Base-by-base conservation (phyloP, 1,140 invertebrate species). In the Lordiphosa stackelbergi region DNA sequence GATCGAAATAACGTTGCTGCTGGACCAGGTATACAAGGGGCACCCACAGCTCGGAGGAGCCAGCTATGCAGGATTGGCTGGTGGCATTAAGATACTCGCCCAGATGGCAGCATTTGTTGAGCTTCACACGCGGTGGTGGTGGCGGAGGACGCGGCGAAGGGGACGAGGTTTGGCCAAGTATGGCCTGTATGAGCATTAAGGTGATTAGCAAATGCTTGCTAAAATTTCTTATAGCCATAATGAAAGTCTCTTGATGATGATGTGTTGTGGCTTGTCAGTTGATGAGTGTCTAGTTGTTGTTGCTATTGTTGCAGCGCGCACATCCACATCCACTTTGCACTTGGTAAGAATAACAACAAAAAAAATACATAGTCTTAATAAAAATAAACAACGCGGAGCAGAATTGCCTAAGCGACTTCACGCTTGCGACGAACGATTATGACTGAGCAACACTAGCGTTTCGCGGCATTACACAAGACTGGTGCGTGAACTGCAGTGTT, bases 61-160 rank as follows among this genome's bases (percentile, higher is more conserved):
- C 86, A 5, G 81, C 58, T 1, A 71, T 66, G 53, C 87, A 88
- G 5, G 57, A 51, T 22, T 66, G 57, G 10, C 54, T 73, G 4
- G 46, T 79, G 16, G 34, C 46, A 48, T 87, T 78, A 8, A 88
- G 49, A 42, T 73, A 72, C 22, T 88, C 87, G 11, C 81, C 75
- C 37, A 69, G 65, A 34, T 71, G 84, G 64, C 87, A 88, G 53
- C 86, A 88, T 70, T 88, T 88, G 57, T 86, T 88, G 2, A 88
- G 53, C 47, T 61, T 34, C 12, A 86, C 69, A 10, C 54, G 69
- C 12, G 85, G 72, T n/a, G 72, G 72, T 5, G 72, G 68, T 6
- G 59, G 53, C 5, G 56, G 35, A 1, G 45, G 56, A 0, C 55
- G 51, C 13, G 9, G 1, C 10, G 34, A 8, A 11, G 24, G 10